Base-by-base conservation (phyloP, 2,888 invertebrate genomes). In the Criorhina ranunculi region DNA sequence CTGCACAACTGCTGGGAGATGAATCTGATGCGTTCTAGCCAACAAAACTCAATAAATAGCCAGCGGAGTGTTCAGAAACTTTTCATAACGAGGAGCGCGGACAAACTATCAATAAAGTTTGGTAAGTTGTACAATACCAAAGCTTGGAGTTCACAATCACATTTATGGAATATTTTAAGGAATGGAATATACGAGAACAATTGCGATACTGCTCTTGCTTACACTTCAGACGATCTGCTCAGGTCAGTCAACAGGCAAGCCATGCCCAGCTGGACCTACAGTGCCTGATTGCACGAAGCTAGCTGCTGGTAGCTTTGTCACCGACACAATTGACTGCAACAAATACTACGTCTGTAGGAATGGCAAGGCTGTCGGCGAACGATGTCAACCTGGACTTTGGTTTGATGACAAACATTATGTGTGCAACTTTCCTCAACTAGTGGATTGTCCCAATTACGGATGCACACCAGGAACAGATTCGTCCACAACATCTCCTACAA, bases 321-420 rank as follows among this genome's bases (percentile, higher is more conserved):
- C 33, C 8, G 42, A 67, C 19, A 9, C 31, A 9, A 55, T 40
- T 7, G 53, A 67, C 31, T 67, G 67, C 31, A 67, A 67, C n/a
- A 42, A 67, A 17, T 67, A 55, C 33, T 67, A 67, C 67, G 11
- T 40, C 2, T 67, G 67, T 7, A 24, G 15, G 2, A 8, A 53
- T 31, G 53, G 53, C 5, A 8, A 35, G 3, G 67, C 53, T 3
- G 9, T 24, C 4, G 9, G 24, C 0, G 8, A 11, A 1, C 44
- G 19, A 1, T 69, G 69, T n/a, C 5, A 33, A 17, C 1, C 2
- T 2, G 69, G 69, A 8, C n/a, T 69, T 0, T 69, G 55, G 69
- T 69, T 69, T 8, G 69, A 69, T 24, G 57, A 57, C n/a, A 24
- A 11, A 0, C 24, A 6, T n/a, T 9, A 31, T 4, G 33, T 31